Evolutionary conservation across 2,797 vertebrate genomes (phyloP).

Genomic region (Gobionotothen gibberifrons): DNA sequence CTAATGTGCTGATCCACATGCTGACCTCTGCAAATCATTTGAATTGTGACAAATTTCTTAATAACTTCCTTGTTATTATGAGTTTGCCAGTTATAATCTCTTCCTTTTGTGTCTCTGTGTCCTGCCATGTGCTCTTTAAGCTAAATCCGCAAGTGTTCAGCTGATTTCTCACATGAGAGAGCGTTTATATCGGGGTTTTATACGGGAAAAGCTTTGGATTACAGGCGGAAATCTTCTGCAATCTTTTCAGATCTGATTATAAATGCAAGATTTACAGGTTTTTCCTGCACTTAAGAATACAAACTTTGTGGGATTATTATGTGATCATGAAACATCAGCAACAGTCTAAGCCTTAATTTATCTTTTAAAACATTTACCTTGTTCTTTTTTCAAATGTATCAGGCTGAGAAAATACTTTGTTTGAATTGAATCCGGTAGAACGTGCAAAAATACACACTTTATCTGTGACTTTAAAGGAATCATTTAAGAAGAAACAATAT

Average conservation of each 20-base stretch:
- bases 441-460: neutral
- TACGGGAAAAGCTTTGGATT: conserved; percentile 28
- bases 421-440: neutral
- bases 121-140: conserved; percentile 50
- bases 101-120: conserved; percentile 41
- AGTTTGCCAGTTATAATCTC: conserved; percentile 57
- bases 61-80: conserved; percentile 67
- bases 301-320: neutral
- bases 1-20: conserved; percentile 44
- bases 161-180: conserved; percentile 59
- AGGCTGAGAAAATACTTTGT: neutral
- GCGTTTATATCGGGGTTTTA: conserved; percentile 46
- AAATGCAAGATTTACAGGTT: conserved; percentile 1
- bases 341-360: neutral
- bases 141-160: conserved; percentile 47
- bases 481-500: neutral
- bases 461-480: neutral
- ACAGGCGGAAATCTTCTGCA: conserved; percentile 24
- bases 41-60: conserved; percentile 71
- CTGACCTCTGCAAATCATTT: conserved; percentile 55
- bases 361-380: neutral
- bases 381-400: neutral
- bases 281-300: neutral
- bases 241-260: conserved; percentile 20
- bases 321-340: neutral